phyloP scores from a whole-genome alignment of 2,797 vertebrate species.

The Catharus ustulatus region DNA sequence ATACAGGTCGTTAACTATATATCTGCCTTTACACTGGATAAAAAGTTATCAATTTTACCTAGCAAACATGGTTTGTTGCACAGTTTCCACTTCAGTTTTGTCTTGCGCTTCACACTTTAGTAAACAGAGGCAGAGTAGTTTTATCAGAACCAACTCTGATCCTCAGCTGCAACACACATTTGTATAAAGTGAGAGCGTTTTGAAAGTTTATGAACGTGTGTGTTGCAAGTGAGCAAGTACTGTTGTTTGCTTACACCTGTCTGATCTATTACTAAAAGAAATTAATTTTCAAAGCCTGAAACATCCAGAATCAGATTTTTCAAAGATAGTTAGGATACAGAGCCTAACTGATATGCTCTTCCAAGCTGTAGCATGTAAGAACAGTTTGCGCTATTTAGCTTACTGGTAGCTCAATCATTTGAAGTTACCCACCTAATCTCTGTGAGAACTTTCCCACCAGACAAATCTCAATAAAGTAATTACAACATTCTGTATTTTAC shows the following conservation, averaged over 20 bases:
- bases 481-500: background rate
- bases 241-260: background rate
- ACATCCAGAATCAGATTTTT: background rate
- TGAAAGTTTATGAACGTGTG: accelerated
- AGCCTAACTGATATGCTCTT: background rate
- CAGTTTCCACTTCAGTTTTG: background rate
- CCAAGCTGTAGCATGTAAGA: background rate
- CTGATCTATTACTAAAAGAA: background rate
- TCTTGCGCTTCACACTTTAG: background rate
- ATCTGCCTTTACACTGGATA: background rate
- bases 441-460: background rate
- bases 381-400: background rate
- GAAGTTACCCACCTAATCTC: background rate
- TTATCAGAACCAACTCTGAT: background rate
- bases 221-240: background rate
- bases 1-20: background rate
- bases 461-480: background rate
- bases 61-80: background rate
- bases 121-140: background rate
- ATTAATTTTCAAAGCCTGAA: background rate
- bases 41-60: background rate
- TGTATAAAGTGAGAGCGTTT: background rate
- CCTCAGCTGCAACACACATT: background rate
- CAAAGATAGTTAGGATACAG: background rate
- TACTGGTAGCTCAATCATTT: background rate